These are phyloP conservation scores for Alethe diademata DNA, from an alignment of 2,113 vertebrate species.

Conservation along the genomic window DNA sequence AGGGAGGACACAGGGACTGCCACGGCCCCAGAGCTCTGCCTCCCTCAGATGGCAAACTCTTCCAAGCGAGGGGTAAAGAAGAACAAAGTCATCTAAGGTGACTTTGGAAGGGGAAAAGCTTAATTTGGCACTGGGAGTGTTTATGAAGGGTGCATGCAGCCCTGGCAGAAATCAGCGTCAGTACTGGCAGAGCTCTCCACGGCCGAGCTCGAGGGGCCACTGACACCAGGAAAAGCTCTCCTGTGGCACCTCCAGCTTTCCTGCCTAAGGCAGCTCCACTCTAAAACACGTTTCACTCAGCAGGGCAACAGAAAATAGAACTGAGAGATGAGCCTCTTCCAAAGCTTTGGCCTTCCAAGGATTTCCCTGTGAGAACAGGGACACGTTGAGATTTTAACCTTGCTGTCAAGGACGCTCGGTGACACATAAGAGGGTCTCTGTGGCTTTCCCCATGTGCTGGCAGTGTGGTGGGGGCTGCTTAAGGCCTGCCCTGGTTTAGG, in stretches of 20 bases:
- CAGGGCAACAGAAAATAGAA: not conserved
- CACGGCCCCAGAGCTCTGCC: rapidly evolving
- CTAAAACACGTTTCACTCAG: not conserved
- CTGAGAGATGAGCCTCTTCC: not conserved
- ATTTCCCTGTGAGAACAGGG: not conserved
- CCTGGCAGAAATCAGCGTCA: not conserved
- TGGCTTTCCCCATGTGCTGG: not conserved
- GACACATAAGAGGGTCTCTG: not conserved
- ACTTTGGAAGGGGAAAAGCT: constrained; percentile 8
- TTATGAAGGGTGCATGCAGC: constrained; percentile 6
- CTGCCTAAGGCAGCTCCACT: not conserved
- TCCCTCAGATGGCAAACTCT: not conserved
- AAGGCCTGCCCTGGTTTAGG: not conserved
- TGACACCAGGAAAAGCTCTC: not conserved
- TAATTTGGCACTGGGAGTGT: constrained; percentile 29
- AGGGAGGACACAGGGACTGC: not conserved
- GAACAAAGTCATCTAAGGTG: not conserved
- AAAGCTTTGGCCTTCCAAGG: not conserved
- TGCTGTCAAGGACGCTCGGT: not conserved
- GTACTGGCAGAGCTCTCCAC: not conserved
- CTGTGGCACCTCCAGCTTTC: not conserved
- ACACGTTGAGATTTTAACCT: not conserved
- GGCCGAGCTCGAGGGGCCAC: rapidly evolving
- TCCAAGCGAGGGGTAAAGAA: not conserved
- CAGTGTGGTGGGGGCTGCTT: not conserved